These are phyloP conservation scores for Apodemia mormo DNA, from an alignment of 2,888 invertebrate genomes.

Conservation along the genomic window DNA sequence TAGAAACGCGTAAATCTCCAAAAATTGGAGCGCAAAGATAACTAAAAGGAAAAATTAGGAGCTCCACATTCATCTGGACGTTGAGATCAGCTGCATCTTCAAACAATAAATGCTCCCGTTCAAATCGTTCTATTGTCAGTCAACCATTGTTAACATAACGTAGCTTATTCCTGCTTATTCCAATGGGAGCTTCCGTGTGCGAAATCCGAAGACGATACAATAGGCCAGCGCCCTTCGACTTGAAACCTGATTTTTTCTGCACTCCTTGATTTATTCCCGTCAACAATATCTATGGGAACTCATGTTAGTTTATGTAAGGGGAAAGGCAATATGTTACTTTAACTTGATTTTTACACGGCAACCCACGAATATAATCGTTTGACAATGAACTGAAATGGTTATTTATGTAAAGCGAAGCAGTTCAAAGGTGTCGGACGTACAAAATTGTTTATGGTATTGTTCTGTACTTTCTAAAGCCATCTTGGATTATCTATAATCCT, in stretches of 20 bases:
- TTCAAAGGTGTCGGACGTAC: slow-evolving; percentile 1
- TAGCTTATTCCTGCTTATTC: slow-evolving; percentile 50
- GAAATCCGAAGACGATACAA: slow-evolving; percentile 60
- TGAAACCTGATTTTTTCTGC: slow-evolving; percentile 71
- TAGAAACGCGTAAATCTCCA: slow-evolving; percentile 35
- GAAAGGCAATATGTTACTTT: slow-evolving; percentile 23
- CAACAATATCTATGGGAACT: slow-evolving; percentile 77
- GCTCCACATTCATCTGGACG: slow-evolving; percentile 39
- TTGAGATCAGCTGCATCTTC: slow-evolving; percentile 63
- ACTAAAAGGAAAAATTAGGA: slow-evolving; percentile 44
- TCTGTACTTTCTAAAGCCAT: too few species aligned
- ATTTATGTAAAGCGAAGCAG: slow-evolving; percentile 1
- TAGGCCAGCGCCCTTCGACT: slow-evolving; percentile 53
- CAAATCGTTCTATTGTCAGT: slow-evolving; percentile 61
- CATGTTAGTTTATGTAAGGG: slow-evolving; percentile 37
- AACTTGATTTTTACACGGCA: slow-evolving; percentile 19
- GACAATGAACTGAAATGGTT: slow-evolving; percentile 11
- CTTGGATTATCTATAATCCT: too few species aligned
- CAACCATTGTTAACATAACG: slow-evolving; percentile 64
- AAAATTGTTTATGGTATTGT: neutral
- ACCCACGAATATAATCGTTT: slow-evolving; percentile 10
- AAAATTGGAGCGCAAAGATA: slow-evolving; percentile 49
- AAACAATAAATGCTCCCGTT: slow-evolving; percentile 67
- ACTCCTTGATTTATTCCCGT: slow-evolving; percentile 78
- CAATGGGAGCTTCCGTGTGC: slow-evolving; percentile 72